Evolutionary conservation across 2,888 invertebrate species (phyloP).

Genomic region (Andrena chrysosceles): DNA sequence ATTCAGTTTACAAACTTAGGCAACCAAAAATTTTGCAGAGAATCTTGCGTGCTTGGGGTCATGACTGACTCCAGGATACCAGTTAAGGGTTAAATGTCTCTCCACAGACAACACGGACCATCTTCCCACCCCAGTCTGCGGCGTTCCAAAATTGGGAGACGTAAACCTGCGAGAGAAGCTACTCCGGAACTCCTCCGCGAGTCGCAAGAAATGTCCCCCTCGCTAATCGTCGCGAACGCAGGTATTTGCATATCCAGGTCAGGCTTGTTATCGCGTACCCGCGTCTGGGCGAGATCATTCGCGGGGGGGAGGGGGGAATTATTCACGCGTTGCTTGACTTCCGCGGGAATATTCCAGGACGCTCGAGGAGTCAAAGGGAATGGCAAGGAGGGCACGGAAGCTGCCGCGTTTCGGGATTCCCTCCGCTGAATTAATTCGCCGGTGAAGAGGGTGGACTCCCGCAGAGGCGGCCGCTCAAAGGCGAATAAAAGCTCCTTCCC

Average conservation of each 20-base stretch:
- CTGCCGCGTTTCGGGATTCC: not conserved
- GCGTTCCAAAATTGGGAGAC: too few relatives aligned
- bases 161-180: too few relatives aligned
- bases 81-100: too few relatives aligned
- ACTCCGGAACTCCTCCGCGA: too few relatives aligned
- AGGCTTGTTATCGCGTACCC: constrained; percentile 37
- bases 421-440: not conserved
- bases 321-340: constrained; percentile 20
- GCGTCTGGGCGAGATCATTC: constrained; percentile 5
- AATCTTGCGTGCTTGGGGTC: too few relatives aligned
- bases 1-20: too few relatives aligned
- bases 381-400: not conserved
- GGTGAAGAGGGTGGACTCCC: not conserved
- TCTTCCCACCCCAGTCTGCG: too few relatives aligned
- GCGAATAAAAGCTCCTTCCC: not conserved
- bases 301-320: constrained; percentile 16
- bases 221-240: constrained; percentile 30
- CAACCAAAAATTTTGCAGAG: too few relatives aligned
- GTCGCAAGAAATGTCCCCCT: too few relatives aligned
- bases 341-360: constrained; percentile 18
- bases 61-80: too few relatives aligned
- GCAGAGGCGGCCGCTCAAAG: not conserved
- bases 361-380: constrained; percentile 14
- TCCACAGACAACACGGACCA: too few relatives aligned
- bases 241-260: constrained; percentile 41